Evolutionary conservation across 2,888 invertebrate genomes (phyloP), one percentile per base, ranked within the genome.

Genomic region (Bellardia bayeri): DNA sequence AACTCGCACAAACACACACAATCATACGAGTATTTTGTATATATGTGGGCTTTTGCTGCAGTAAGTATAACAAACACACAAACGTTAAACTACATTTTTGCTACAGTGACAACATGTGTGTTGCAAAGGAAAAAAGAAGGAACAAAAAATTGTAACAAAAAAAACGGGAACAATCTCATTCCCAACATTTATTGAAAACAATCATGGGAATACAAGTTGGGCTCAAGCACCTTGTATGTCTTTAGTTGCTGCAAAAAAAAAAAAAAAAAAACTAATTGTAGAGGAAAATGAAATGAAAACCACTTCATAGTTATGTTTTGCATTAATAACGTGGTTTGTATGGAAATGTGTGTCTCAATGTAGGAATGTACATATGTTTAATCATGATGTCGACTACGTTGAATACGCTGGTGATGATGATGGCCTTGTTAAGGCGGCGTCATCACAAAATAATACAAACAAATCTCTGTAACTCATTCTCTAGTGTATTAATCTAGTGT

Each of bases 301-400:
- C 85, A 69, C 78, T 87, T 82, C 54, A 58, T 58, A 63, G 82
- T 81, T 75, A 49, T 74, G 74, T 64, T 87, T 84, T 78, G 85
- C 74, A 85, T 84, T 87, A 87, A 75, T 82, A 82, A 69, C 82
- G 37, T 78, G 71, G 71, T 37, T 71, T 71, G 23, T 75, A 33
- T 58, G 45, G 3, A 30, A 56, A 37, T 61, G 56, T 56, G 23
- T 45, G 51, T 54, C 61, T 51, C 49, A 74, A 61, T 80, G 68
- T 81, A 5, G 54, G 75, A 72, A 23, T 76, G 11, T 45, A 13
- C 0, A 7, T 42, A 1, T 3, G 49, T 66, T 75, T 61, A 49
- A 71, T 80, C 76, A 81, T 76, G 51, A 66, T 58, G 79, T 61
- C 33, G 45, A 54, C 42, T 8, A 75, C n/a, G 40, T 74, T 51